Evolutionary conservation across 2,113 vertebrate genomes (phyloP), one percentile per base, ranked within the genome.

Genomic region (Salvelinus alpinus): DNA sequence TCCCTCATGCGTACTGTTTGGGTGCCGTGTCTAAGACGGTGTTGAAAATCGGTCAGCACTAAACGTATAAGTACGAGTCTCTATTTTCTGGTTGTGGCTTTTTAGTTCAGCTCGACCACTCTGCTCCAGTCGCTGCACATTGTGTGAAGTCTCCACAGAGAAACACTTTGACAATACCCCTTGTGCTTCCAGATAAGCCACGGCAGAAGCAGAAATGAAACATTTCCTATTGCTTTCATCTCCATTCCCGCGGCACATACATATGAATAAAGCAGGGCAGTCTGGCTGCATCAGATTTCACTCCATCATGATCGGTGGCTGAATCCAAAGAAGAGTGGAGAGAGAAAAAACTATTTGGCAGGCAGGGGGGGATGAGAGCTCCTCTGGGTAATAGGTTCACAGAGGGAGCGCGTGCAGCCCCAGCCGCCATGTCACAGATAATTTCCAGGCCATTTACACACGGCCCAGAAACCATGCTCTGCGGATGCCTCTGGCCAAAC

Each of bases 401-500:
- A 59, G 67, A 31, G 71, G 24, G 44, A 70, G 59, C 44, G 76
- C 29, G 27, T 44, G 78, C 68, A 24, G 38, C n/a, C 67, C 67
- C 27, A 67, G 70, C 27, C 73, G 57, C 74, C 71, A 65, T 71
- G 83, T 80, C 77, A 76, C 78, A 80, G 78, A 83, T 80, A 47
- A 79, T 79, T 81, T 83, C 76, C 78, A 79, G 76, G 67, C 71
- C 67, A 66, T 80, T 82, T 76, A 78, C 65, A 75, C 66, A 70
- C 31, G 75, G 57, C 16, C 47, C 75, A 59, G 64, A 67, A 48
- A 80, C 76, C 38, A 22, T 47, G 22, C n/a, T 47, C 70, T 16
- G 24, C 57, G 20, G n/a, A 11, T 57, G 71, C 74, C 73, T 54
- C 51, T 51, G 57, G 76, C 25, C 59, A 14, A 31, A 27, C 72